These are phyloP conservation scores for Pinna nobilis DNA, from an alignment of 1,140 invertebrate species.

Conservation along the genomic window DNA sequence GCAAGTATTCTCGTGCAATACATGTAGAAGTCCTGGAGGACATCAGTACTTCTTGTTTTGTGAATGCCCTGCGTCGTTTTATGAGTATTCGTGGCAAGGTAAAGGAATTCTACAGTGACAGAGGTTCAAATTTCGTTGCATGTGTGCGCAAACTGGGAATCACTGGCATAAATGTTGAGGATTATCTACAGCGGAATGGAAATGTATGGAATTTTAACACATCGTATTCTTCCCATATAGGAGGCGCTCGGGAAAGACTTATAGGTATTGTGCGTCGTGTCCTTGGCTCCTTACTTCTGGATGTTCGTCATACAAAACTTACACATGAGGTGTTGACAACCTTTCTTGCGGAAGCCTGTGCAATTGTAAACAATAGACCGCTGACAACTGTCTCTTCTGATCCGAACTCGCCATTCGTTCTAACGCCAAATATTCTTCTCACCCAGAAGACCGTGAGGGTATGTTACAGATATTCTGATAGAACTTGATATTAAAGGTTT, in stretches of 20 bases:
- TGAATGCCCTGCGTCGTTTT: constrained; percentile 35
- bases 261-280: neutral
- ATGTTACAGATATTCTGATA: no score
- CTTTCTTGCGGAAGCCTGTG: constrained; percentile 20
- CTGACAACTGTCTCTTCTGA: constrained; percentile 9
- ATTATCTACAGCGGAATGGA: neutral
- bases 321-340: constrained; percentile 29
- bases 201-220: neutral
- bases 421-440: constrained; percentile 13
- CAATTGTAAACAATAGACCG: constrained; percentile 24
- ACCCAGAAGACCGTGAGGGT: no score
- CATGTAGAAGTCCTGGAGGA: constrained; percentile 17
- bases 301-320: neutral
- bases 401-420: constrained; percentile 6
- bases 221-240: neutral
- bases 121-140: constrained; percentile 59
- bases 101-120: constrained; percentile 44
- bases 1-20: constrained; percentile 21
- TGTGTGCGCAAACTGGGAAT: constrained; percentile 13
- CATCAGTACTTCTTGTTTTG: constrained; percentile 15
- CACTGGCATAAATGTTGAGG: constrained; percentile 3
- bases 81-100: constrained; percentile 38
- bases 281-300: constrained; percentile 8
- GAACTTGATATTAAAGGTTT: no score
- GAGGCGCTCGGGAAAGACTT: neutral